Evolutionary conservation across 2,888 invertebrate species (phyloP).

Genomic region (Vandiemenella viatica): DNA sequence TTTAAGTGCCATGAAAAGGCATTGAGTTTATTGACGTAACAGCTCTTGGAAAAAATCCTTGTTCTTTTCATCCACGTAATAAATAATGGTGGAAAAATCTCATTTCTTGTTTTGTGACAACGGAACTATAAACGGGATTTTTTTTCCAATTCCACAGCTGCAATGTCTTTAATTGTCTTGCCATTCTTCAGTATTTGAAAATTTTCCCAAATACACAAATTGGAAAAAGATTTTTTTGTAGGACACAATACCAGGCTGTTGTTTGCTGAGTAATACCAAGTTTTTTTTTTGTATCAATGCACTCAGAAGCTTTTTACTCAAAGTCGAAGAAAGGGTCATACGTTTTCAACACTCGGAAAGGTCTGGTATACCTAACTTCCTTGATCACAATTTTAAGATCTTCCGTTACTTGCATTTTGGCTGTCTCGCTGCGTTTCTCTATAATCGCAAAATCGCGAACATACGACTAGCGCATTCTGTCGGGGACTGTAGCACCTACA

Average conservation of each 20-base stretch:
- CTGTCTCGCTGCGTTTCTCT: neutral
- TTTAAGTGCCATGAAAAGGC: neutral
- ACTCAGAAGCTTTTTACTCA: neutral
- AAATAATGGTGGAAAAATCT: too few species aligned
- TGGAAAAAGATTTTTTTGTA: neutral
- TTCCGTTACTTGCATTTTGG: too few species aligned
- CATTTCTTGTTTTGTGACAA: too few species aligned
- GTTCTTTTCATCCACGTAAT: neutral
- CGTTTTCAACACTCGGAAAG: neutral
- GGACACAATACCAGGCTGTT: neutral
- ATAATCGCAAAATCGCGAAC: neutral
- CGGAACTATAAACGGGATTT: neutral
- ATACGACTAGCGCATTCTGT: too few species aligned
- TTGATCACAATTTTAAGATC: too few species aligned
- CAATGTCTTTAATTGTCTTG: neutral
- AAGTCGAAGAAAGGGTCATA: neutral
- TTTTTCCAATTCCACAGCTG: neutral
- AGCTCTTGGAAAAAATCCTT: neutral
- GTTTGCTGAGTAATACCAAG: neutral
- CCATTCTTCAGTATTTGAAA: neutral
- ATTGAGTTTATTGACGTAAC: neutral
- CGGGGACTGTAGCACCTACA: neutral
- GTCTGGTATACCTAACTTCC: neutral
- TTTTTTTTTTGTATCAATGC: neutral
- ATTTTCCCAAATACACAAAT: too few species aligned